phyloP scores from a whole-genome alignment of 2,797 vertebrate genomes.

The Enteromius anoplus region DNA sequence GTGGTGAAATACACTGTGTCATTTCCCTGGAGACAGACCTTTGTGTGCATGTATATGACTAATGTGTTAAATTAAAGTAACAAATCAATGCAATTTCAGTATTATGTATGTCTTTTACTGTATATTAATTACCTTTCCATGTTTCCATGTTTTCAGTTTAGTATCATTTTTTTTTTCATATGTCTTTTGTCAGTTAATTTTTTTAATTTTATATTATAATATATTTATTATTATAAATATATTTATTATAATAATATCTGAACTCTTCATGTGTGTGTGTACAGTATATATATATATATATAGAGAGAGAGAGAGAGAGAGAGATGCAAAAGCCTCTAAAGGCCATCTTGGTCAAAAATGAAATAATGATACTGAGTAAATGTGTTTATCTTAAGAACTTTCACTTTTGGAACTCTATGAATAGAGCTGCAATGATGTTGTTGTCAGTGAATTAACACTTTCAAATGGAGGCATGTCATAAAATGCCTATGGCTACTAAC shows the following conservation, averaged over 20 bases:
- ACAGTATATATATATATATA: no score
- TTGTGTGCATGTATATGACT: neutral
- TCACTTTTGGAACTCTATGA: neutral
- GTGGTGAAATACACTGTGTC: neutral
- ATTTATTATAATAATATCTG: no score
- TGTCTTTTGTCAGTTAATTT: neutral
- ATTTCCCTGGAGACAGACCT: neutral
- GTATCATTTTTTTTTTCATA: no score
- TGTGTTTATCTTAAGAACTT: no score
- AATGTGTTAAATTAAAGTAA: neutral
- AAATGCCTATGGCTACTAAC: conserved; percentile 50
- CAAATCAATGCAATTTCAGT: neutral
- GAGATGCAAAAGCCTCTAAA: no score
- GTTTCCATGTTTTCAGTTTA: no score
- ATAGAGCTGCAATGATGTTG: conserved; percentile 1
- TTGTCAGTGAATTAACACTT: conserved; percentile 55
- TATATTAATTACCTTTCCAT: no score
- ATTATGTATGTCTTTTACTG: neutral
- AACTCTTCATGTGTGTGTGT: no score
- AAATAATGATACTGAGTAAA: no score
- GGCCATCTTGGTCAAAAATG: no score
- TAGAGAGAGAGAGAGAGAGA: no score
- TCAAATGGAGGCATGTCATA: conserved; percentile 60
- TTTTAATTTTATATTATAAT: neutral
- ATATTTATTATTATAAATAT: no score